These are phyloP conservation scores for Lepidostoma basale DNA, from an alignment of 1,140 invertebrate species.

Conservation along the genomic window DNA sequence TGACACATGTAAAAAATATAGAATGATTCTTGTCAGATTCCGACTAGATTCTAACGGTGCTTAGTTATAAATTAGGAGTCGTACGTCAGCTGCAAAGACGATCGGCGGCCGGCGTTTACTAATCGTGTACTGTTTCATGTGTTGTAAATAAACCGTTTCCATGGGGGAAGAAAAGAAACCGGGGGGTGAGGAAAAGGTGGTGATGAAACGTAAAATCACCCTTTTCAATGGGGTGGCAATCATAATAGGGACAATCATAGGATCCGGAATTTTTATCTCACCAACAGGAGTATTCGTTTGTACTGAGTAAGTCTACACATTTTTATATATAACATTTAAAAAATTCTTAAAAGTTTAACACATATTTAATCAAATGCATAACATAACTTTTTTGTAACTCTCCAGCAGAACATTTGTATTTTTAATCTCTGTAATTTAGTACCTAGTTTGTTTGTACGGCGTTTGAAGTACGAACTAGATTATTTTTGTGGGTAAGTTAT, in stretches of 20 bases:
- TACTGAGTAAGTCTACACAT: conserved; percentile 65
- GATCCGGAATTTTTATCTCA: conserved; percentile 83
- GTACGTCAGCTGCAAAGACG: neutral
- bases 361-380: too few relatives aligned
- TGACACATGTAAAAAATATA: neutral
- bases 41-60: neutral
- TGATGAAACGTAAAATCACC: conserved; percentile 81
- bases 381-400: too few relatives aligned
- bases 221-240: conserved; percentile 86
- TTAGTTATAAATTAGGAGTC: conserved; percentile 5
- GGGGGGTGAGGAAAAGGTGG: conserved; percentile 61
- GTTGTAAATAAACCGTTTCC: conserved; percentile 33
- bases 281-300: conserved; percentile 73
- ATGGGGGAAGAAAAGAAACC: conserved; percentile 27
- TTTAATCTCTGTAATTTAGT: too few relatives aligned
- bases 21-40: neutral
- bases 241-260: conserved; percentile 84
- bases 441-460: too few relatives aligned
- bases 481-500: too few relatives aligned
- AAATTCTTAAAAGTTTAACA: too few relatives aligned
- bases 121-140: neutral
- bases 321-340: too few relatives aligned
- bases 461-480: too few relatives aligned
- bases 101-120: neutral
- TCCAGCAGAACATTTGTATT: too few relatives aligned